phyloP scores from a whole-genome alignment of 2,113 vertebrate species.

The Seriola aureovittata region DNA sequence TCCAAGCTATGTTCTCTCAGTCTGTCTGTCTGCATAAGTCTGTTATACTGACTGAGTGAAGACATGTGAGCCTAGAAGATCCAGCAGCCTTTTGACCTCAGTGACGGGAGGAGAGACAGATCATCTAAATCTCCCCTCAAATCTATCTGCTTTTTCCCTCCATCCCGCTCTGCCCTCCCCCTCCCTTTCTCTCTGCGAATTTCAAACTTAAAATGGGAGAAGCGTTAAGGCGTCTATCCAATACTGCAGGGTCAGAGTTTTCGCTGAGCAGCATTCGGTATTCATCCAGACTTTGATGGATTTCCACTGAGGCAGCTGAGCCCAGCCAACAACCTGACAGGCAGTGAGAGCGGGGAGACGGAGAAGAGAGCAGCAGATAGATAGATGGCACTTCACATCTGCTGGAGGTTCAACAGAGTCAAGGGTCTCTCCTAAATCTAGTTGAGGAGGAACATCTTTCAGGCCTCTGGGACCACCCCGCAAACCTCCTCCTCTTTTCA shows the following conservation, averaged over 20 bases:
- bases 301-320: conserved; percentile 74
- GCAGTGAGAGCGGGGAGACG: conserved; percentile 57
- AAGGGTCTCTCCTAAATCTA: conserved; percentile 82
- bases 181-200: conserved; percentile 29
- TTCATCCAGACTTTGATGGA: conserved; percentile 78
- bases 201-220: conserved; percentile 56
- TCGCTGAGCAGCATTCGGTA: conserved; percentile 54
- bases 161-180: background rate
- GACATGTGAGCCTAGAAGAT: conserved; percentile 20
- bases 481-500: conserved; percentile 71
- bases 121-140: conserved; percentile 48
- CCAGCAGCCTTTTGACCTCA: conserved; percentile 53
- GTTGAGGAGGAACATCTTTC: conserved; percentile 77
- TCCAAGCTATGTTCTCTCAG: background rate
- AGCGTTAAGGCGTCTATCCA: conserved; percentile 54
- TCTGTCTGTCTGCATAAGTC: conserved; percentile 12
- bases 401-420: conserved; percentile 76
- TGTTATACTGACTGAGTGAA: conserved; percentile 27
- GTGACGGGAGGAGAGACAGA: conserved; percentile 30
- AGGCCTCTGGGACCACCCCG: conserved; percentile 73
- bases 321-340: conserved; percentile 74
- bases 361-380: conserved; percentile 61
- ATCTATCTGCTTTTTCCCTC: conserved; percentile 21
- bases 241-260: conserved; percentile 66
- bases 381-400: conserved; percentile 82